These are phyloP conservation scores for Aporophyla nigra DNA, from an alignment of 2,888 invertebrate species.

Conservation along the genomic window DNA sequence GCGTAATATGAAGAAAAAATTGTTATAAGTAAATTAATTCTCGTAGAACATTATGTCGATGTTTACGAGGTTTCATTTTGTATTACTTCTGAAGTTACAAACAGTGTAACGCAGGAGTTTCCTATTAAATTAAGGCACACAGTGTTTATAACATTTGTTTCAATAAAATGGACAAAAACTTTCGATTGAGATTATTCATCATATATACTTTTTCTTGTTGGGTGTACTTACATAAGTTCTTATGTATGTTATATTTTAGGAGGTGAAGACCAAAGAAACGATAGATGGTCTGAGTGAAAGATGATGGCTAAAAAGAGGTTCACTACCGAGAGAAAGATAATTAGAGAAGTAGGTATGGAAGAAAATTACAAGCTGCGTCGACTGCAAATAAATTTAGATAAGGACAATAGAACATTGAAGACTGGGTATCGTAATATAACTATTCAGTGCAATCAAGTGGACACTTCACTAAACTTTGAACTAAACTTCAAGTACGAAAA, in stretches of 20 bases:
- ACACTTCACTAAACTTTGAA: not conserved
- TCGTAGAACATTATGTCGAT: conserved; percentile 11
- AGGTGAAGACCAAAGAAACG: not conserved
- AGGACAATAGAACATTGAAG: not conserved
- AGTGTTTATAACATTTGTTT: not conserved
- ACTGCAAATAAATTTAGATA: too few relatives aligned
- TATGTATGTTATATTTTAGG: too few relatives aligned
- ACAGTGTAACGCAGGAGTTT: conserved; percentile 12
- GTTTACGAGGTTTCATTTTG: conserved; percentile 38
- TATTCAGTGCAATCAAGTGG: not conserved
- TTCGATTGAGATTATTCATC: not conserved
- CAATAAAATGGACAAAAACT: not conserved
- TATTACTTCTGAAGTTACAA: conserved; percentile 38
- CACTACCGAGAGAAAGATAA: not conserved
- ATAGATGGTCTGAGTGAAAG: not conserved
- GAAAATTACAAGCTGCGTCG: too few relatives aligned
- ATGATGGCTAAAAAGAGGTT: not conserved
- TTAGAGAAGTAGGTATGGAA: not conserved
- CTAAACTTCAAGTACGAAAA: not conserved
- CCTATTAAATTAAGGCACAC: conserved; percentile 17
- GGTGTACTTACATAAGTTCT: not conserved
- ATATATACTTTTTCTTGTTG: not conserved
- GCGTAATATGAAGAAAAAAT: conserved; percentile 6
- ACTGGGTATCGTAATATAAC: not conserved
- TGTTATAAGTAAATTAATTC: not conserved